Conservation (phyloP, 2,113 vertebrate genomes). For the Toxotes jaculatrix region DNA sequence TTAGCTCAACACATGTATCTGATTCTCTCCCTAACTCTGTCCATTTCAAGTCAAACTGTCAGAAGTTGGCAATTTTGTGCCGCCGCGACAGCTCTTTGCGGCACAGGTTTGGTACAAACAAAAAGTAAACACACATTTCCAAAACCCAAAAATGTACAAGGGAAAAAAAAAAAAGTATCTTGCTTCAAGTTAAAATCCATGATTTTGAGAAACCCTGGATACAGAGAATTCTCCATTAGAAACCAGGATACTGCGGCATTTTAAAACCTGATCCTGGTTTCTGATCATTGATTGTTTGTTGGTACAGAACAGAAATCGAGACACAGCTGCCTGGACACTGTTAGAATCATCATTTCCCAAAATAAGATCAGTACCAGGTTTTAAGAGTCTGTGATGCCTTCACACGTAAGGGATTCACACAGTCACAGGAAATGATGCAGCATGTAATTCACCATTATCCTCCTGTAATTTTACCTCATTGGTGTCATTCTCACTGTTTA, state of each 20-base stretch:
- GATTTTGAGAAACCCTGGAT: neutral
- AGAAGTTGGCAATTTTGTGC: neutral
- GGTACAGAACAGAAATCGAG: neutral
- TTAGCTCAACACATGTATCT: constrained; percentile 19
- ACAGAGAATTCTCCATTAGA: neutral
- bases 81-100: neutral
- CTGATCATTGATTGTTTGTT: neutral
- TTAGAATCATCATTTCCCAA: no score
- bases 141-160: neutral
- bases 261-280: neutral
- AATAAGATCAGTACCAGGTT: no score
- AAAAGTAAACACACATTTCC: neutral
- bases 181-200: neutral
- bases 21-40: constrained; percentile 23
- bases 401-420: no score
- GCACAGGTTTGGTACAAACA: neutral
- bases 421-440: no score
- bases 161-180: neutral
- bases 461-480: no score
- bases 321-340: no score
- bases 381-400: no score
- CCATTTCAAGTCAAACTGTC: neutral
- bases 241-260: neutral
- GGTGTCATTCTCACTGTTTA: no score
- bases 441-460: no score